Percentiles rank a stretch among this genome's conserved stretches.
Conservation (phyloP, 2,797 vertebrate species). For the Cephalopachus bancanus region DNA sequence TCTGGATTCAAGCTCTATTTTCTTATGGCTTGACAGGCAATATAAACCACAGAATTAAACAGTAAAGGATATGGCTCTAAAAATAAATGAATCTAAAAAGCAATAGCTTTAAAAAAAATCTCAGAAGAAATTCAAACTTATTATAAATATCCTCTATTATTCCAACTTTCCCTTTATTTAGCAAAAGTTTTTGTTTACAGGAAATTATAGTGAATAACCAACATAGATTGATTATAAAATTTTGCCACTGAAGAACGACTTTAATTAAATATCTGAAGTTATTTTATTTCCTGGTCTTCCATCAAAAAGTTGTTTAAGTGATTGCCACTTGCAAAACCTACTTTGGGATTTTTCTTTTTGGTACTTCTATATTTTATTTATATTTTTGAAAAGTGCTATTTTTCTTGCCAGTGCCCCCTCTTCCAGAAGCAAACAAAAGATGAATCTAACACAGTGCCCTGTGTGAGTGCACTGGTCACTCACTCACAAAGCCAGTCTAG, state of each 20-base stretch:
- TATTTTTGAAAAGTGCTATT: conserved; percentile 33
- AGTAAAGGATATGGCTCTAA: conserved; percentile 82
- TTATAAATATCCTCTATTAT: conserved; percentile 64
- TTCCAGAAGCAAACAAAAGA: conserved; percentile 6
- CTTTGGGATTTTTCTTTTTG: background rate
- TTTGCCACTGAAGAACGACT: conserved; percentile 33
- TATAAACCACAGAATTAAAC: conserved; percentile 88
- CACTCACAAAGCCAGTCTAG: background rate
- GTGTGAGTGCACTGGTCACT: background rate
- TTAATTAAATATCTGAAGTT: conserved; percentile 27
- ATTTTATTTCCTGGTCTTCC: conserved; percentile 32
- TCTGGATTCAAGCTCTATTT: conserved; percentile 80
- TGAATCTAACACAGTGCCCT: background rate
- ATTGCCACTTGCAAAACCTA: conserved; percentile 39
- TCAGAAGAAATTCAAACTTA: conserved; percentile 80
- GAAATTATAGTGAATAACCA: background rate
- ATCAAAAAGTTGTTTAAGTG: conserved; percentile 42
- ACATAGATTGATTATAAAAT: background rate
- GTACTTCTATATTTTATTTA: conserved; percentile 30
- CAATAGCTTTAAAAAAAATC: conserved; percentile 62
- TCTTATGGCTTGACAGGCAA: conserved; percentile 84
- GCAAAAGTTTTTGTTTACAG: conserved; percentile 50
- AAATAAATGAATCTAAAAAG: conserved; percentile 84
- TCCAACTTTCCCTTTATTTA: conserved; percentile 74
- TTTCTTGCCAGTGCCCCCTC: background rate